Conservation (phyloP, 2,888 invertebrate species). For the Omphaloscelis lunosa region DNA sequence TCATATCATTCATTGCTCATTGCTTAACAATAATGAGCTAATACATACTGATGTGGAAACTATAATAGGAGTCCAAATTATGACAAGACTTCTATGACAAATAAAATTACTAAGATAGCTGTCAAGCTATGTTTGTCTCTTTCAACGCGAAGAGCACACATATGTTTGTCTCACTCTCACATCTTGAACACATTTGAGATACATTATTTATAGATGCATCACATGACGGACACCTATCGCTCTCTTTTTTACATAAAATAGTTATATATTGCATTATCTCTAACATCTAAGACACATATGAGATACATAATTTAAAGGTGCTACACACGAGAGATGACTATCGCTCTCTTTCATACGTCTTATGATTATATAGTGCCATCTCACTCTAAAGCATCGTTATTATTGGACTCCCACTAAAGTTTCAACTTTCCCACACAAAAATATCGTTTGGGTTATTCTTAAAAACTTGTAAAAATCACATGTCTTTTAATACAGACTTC, state of each 20-base stretch:
- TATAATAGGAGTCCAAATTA: constrained; percentile 27
- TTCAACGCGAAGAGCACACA: neutral
- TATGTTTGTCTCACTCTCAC: neutral
- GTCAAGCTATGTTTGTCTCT: neutral
- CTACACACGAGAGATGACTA: neutral
- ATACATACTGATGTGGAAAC: constrained; percentile 21
- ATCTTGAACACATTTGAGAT: neutral
- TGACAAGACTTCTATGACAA: neutral
- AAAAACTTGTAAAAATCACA: constrained; percentile 72
- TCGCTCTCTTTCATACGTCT: constrained; percentile 7
- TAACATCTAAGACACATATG: neutral
- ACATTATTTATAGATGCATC: neutral
- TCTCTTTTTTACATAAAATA: neutral
- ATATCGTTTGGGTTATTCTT: constrained; percentile 33
- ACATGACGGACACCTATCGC: neutral
- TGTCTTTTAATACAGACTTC: constrained; percentile 87
- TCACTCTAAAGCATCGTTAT: constrained; percentile 8
- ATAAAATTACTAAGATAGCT: neutral
- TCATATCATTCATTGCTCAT: constrained; percentile 17
- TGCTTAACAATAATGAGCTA: constrained; percentile 30
- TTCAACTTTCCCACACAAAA: constrained; percentile 2
- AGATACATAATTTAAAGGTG: neutral
- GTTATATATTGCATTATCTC: constrained; percentile 7
- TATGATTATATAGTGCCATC: constrained; percentile 2
- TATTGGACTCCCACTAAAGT: constrained; percentile 28